Conservation (phyloP, 1,140 invertebrate genomes). For the Archivesica marissinica region DNA sequence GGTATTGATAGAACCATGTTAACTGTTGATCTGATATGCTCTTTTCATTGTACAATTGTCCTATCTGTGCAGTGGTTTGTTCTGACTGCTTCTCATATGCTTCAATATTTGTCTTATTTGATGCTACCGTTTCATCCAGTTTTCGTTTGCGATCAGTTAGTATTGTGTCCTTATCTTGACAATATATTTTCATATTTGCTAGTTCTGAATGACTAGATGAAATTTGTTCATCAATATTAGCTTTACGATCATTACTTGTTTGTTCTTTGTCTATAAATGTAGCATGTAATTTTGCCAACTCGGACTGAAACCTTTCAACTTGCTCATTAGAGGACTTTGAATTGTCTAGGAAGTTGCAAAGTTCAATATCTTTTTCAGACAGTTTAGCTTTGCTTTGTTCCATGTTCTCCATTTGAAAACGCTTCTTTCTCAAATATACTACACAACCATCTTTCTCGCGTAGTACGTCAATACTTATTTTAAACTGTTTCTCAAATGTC, state of each 20-base stretch:
- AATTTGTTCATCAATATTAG: background rate
- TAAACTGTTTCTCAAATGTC: conserved; percentile 35
- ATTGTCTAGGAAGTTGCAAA: background rate
- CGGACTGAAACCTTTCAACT: background rate
- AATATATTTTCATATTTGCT: background rate
- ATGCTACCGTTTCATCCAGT: conserved; percentile 1
- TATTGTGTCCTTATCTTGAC: conserved; percentile 1
- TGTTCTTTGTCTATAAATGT: background rate
- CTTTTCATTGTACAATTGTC: conserved; percentile 27
- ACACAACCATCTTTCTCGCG: conserved; percentile 18
- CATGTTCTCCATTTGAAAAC: conserved; percentile 12
- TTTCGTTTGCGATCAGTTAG: background rate
- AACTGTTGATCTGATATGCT: conserved; percentile 23
- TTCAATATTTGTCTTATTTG: conserved; percentile 8
- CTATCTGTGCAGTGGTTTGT: conserved; percentile 9
- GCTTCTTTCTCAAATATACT: conserved; percentile 45
- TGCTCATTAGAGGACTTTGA: background rate
- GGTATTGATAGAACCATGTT: conserved; percentile 45
- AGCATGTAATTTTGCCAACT: background rate
- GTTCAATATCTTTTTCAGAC: conserved; percentile 22
- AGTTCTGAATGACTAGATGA: background rate
- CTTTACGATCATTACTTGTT: background rate
- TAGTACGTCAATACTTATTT: background rate
- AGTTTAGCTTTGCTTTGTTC: conserved; percentile 1
- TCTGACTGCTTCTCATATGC: conserved; percentile 27